Conservation (phyloP, 2,888 invertebrate species). For the Drosophila anomalipes region DNA sequence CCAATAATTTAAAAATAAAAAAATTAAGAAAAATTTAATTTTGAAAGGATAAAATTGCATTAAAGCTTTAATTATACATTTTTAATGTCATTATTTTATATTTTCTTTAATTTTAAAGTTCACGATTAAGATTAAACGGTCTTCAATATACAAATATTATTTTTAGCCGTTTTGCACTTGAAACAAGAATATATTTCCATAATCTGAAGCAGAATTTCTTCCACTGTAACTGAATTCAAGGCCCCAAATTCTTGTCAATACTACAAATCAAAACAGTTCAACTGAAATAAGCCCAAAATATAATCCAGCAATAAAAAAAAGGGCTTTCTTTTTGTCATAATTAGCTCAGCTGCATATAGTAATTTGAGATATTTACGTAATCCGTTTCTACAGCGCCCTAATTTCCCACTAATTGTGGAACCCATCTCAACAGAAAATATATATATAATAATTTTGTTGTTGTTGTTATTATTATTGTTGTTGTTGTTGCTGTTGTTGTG, state of each 20-base stretch:
- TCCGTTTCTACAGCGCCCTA: constrained; percentile 22
- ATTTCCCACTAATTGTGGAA: constrained; percentile 1
- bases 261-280: not conserved
- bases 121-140: too few species aligned
- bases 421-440: constrained; percentile 4
- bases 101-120: too few species aligned
- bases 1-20: too few species aligned
- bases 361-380: constrained; percentile 11
- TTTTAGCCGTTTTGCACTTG: too few species aligned
- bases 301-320: not conserved
- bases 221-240: not conserved
- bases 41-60: too few species aligned
- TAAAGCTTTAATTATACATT: too few species aligned
- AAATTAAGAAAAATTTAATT: too few species aligned
- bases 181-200: not conserved
- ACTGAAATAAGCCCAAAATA: not conserved
- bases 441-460: constrained; percentile 6
- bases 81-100: too few species aligned
- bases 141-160: too few species aligned
- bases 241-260: not conserved
- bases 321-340: constrained; percentile 2
- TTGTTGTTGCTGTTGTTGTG: not conserved
- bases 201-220: not conserved
- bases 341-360: not conserved
- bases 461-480: constrained; percentile 1